Conservation (phyloP, 1,140 invertebrate genomes). For the Atta texana region DNA sequence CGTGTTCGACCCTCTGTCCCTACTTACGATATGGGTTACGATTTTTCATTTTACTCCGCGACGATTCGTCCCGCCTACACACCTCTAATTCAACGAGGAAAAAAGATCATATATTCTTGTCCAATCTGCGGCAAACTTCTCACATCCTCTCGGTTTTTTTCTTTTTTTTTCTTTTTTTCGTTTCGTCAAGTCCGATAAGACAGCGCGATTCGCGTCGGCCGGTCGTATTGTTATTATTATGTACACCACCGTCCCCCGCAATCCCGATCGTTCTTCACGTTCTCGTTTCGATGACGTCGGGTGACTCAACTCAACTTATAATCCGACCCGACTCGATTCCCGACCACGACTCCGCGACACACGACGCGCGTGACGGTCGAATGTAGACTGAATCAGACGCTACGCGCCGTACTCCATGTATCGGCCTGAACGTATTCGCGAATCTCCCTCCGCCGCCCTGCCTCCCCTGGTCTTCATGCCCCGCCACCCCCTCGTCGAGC, state of each 20-base stretch:
- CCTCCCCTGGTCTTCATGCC: not conserved
- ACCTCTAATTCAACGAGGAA: not conserved
- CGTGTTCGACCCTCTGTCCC: not conserved
- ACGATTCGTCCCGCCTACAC: not conserved
- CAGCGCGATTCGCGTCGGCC: not conserved
- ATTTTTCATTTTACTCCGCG: not conserved
- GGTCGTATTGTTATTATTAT: constrained; percentile 33
- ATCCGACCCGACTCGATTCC: constrained; percentile 37
- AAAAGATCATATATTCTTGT: not conserved
- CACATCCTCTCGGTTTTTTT: not conserved
- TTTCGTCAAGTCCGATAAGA: constrained; percentile 23
- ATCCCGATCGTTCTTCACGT: not conserved
- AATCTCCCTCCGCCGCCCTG: constrained; percentile 16
- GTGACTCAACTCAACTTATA: constrained; percentile 35
- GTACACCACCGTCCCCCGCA: constrained; percentile 3
- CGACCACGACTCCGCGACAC: constrained; percentile 68
- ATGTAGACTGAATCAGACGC: constrained; percentile 79
- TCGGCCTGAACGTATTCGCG: constrained; percentile 67
- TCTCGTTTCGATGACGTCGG: constrained; percentile 19
- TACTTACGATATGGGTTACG: not conserved
- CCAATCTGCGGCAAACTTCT: not conserved
- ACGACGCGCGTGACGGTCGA: constrained; percentile 78
- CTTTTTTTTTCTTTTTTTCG: not conserved
- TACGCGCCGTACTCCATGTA: constrained; percentile 73
- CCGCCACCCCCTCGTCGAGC: constrained; percentile 19